Percentiles rank a stretch among this genome's conserved stretches.
phyloP scores from a whole-genome alignment of 2,797 vertebrate genomes.

The Crenuchus spilurus region DNA sequence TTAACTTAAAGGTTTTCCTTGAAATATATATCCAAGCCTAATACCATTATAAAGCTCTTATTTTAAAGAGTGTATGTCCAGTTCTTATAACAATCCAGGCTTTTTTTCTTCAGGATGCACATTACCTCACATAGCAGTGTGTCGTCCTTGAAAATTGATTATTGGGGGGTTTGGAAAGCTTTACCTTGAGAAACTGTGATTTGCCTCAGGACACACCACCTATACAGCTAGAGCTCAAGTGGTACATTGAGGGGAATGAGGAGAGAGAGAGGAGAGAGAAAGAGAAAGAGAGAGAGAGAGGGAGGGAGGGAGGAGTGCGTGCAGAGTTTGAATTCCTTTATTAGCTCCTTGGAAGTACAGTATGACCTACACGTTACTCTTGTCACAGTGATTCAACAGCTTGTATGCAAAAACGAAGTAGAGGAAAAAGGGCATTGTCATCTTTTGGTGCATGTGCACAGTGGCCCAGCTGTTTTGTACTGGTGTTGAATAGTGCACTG shows the following conservation, averaged over 20 bases:
- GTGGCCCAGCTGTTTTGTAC: not conserved
- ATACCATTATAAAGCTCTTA: not conserved
- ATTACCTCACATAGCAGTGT: not conserved
- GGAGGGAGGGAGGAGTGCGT: not conserved
- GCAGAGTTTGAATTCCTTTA: conserved; percentile 50
- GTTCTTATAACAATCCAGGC: not conserved
- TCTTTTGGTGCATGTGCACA: not conserved
- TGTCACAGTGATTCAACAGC: conserved; percentile 37
- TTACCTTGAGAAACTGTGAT: conserved; percentile 13
- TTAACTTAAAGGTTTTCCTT: not conserved
- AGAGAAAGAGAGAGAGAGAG: conserved; percentile 24
- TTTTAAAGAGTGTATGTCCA: not conserved
- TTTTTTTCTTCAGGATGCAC: not conserved
- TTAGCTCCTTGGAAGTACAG: conserved; percentile 30
- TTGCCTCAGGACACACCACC: conserved; percentile 6
- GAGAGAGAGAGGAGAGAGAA: no score
- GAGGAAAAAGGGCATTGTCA: conserved; percentile 14
- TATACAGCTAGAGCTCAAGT: conserved; percentile 60
- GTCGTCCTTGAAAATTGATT: conserved; percentile 17
- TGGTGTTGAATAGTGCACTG: not conserved
- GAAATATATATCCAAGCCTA: not conserved
- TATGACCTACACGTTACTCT: conserved; percentile 11
- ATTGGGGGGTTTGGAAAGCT: conserved; percentile 17
- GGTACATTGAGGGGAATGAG: conserved; percentile 57
- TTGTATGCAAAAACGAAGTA: conserved; percentile 32